These are phyloP conservation scores for Campoplex nolae DNA, from an alignment of 2,888 invertebrate genomes.

Conservation along the genomic window DNA sequence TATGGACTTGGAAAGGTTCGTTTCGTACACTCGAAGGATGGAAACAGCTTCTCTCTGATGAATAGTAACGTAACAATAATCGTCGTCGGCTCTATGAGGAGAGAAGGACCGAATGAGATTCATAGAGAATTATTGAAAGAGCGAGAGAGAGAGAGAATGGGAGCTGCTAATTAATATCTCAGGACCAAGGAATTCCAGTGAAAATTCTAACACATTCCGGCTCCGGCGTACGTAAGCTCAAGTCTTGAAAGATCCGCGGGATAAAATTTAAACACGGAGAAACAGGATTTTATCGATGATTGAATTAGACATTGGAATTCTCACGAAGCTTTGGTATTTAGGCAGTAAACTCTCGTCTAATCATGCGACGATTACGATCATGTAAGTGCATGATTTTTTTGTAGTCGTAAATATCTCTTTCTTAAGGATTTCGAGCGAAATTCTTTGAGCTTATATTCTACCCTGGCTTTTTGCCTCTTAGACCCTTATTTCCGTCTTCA, in stretches of 20 bases:
- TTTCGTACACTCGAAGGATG: slow-evolving; percentile 27
- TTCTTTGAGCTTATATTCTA: background rate
- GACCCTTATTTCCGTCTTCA: background rate
- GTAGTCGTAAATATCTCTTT: background rate
- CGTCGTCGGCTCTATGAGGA: slow-evolving; percentile 7
- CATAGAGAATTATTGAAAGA: background rate
- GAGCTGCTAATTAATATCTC: slow-evolving; percentile 65
- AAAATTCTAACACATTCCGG: slow-evolving; percentile 26
- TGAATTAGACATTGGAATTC: slow-evolving; percentile 20
- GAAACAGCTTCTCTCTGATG: slow-evolving; percentile 44
- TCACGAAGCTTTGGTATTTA: background rate
- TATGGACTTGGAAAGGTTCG: background rate
- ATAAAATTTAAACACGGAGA: background rate
- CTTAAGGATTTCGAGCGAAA: background rate
- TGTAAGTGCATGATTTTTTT: background rate
- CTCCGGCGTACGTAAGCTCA: background rate
- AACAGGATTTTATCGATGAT: slow-evolving; percentile 16
- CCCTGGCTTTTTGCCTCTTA: background rate
- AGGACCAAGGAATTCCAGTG: slow-evolving; percentile 34
- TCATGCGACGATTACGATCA: background rate
- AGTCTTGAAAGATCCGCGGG: background rate
- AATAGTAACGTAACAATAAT: slow-evolving; percentile 69
- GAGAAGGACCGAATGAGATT: background rate
- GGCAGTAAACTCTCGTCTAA: background rate
- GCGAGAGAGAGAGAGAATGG: background rate